These are phyloP conservation scores for Zaprionus obscuricornis DNA, from an alignment of 2,888 invertebrate genomes.

Conservation along the genomic window DNA sequence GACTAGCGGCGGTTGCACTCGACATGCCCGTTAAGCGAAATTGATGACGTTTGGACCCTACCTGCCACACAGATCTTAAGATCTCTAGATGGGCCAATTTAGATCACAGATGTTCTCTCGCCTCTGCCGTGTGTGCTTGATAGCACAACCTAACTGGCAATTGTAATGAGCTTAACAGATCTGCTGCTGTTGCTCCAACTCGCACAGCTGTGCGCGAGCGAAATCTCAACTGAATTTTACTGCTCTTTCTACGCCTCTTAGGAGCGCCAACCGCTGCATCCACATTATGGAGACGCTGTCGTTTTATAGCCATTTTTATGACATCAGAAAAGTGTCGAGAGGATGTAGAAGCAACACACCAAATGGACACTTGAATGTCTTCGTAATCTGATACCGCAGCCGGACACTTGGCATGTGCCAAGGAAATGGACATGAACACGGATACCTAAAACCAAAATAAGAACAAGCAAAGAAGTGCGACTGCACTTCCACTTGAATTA, in stretches of 20 bases:
- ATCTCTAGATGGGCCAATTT: slow-evolving; percentile 70
- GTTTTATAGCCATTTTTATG: slow-evolving; percentile 41
- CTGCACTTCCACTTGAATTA: slow-evolving; percentile 71
- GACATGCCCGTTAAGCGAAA: slow-evolving; percentile 66
- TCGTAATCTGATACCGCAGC: slow-evolving; percentile 57
- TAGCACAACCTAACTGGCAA: slow-evolving; percentile 36
- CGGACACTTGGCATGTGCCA: slow-evolving; percentile 71
- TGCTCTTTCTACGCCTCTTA: slow-evolving; percentile 9
- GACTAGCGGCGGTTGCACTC: slow-evolving; percentile 42
- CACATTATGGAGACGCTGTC: slow-evolving; percentile 11
- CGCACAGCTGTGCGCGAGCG: slow-evolving; percentile 50
- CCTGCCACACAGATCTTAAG: slow-evolving; percentile 36
- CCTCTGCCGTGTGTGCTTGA: slow-evolving; percentile 51
- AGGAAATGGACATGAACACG: slow-evolving; percentile 59
- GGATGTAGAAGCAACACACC: background rate
- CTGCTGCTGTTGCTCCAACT: slow-evolving; percentile 22
- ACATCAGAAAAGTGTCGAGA: slow-evolving; percentile 30
- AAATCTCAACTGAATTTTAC: slow-evolving; percentile 1
- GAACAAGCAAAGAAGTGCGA: slow-evolving; percentile 70
- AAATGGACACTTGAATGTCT: slow-evolving; percentile 55
- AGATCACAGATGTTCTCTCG: slow-evolving; percentile 73
- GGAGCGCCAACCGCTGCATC: slow-evolving; percentile 29
- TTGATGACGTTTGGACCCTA: slow-evolving; percentile 56
- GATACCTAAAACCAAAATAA: slow-evolving; percentile 63
- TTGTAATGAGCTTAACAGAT: slow-evolving; percentile 25